Conservation (phyloP, 2,888 invertebrate genomes). For the Agrochola litura region DNA sequence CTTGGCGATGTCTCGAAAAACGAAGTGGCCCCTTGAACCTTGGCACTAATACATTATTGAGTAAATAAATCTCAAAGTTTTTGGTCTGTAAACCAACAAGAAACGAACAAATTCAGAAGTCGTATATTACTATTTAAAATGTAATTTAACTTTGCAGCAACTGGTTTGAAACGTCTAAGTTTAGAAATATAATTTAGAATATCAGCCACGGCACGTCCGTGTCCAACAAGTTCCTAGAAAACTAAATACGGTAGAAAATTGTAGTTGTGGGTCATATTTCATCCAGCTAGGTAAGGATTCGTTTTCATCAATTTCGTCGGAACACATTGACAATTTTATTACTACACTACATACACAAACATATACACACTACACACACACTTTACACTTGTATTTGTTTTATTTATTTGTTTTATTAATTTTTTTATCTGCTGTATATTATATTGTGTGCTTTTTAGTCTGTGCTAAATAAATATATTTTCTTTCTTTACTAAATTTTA, state of each 20-base stretch:
- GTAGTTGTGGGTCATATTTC: background rate
- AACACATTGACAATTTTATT: too few species aligned
- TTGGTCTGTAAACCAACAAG: background rate
- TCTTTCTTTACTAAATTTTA: too few species aligned
- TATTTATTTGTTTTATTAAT: too few species aligned
- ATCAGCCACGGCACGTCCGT: constrained; percentile 53
- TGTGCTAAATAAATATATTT: too few species aligned
- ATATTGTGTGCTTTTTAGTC: too few species aligned
- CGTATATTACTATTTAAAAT: constrained; percentile 44
- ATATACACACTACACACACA: too few species aligned
- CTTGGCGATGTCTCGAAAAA: background rate
- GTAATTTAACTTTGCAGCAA: constrained; percentile 47
- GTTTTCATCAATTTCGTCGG: background rate
- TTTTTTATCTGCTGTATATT: too few species aligned
- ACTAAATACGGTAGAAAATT: background rate
- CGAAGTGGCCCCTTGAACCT: background rate
- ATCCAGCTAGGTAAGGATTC: background rate
- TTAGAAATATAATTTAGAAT: constrained; percentile 32
- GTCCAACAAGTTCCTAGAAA: constrained; percentile 18
- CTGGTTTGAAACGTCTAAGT: constrained; percentile 32
- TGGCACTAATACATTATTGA: background rate
- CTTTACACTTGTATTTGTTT: too few species aligned
- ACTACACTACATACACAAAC: too few species aligned
- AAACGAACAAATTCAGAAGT: constrained; percentile 16
- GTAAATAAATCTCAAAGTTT: background rate